These are phyloP conservation scores for Amphipoea oculea DNA, from an alignment of 2,888 invertebrate genomes.

Conservation along the genomic window DNA sequence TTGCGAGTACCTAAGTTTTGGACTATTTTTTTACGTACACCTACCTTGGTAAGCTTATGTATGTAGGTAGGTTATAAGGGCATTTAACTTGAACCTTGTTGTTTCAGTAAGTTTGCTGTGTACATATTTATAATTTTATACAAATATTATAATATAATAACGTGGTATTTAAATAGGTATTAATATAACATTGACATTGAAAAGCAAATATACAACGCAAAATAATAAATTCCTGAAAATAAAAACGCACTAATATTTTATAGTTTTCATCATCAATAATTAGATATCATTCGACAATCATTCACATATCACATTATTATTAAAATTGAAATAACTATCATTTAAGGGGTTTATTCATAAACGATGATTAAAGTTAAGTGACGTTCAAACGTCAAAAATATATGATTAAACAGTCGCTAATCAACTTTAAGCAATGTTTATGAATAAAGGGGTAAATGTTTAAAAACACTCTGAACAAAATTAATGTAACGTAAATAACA, in stretches of 20 bases:
- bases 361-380: no score
- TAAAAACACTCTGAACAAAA: background rate
- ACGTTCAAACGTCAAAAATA: no score
- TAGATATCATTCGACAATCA: background rate
- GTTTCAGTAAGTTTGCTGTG: background rate
- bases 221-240: background rate
- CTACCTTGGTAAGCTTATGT: conserved; percentile 37
- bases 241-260: no score
- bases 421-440: background rate
- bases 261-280: background rate
- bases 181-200: background rate
- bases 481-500: conserved; percentile 17
- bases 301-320: background rate
- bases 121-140: background rate
- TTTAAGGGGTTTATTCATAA: no score
- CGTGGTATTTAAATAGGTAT: background rate
- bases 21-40: conserved; percentile 54
- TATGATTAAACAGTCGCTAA: no score
- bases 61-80: background rate
- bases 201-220: background rate
- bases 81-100: background rate
- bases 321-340: background rate
- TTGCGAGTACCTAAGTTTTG: conserved; percentile 33
- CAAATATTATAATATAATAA: background rate
- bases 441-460: background rate